Evolutionary conservation across 2,797 vertebrate species (phyloP).

Genomic region (Trachurus trachurus): DNA sequence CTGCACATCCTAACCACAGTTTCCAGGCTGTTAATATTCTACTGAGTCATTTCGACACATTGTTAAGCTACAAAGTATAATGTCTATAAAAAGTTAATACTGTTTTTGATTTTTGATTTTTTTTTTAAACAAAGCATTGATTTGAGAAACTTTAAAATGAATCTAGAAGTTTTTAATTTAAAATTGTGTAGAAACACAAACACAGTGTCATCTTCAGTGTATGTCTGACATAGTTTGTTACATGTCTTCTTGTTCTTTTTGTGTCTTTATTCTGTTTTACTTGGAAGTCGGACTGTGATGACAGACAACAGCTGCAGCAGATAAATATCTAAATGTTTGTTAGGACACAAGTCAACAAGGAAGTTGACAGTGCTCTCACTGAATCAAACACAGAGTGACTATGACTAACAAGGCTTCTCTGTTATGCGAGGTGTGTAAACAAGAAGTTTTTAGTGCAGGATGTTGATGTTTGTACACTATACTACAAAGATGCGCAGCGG

Average conservation of each 20-base stretch:
- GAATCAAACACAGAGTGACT: conserved; percentile 21
- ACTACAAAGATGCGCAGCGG: not conserved
- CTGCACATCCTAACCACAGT: fast-evolving
- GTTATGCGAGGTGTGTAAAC: conserved; percentile 35
- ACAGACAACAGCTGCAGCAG: conserved; percentile 45
- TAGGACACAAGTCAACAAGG: conserved; percentile 14
- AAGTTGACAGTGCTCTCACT: conserved; percentile 31
- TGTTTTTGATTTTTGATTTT: too few relatives aligned
- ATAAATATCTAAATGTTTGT: conserved; percentile 52
- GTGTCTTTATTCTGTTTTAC: not conserved
- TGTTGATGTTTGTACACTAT: conserved; percentile 46
- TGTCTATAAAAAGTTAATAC: not conserved
- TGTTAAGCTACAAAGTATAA: not conserved
- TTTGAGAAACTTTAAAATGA: not conserved
- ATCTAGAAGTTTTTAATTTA: not conserved
- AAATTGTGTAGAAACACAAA: not conserved
- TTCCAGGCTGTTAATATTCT: not conserved
- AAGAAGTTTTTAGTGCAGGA: conserved; percentile 47
- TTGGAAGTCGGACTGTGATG: not conserved
- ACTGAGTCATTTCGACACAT: conserved; percentile 25
- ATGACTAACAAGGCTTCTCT: conserved; percentile 17
- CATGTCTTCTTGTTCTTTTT: not conserved
- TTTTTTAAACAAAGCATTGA: too few relatives aligned
- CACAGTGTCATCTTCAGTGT: not conserved
- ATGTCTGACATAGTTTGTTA: not conserved